A percentile compares a stretch with the other conserved stretches of the same genome.
Conservation (phyloP, 2,888 invertebrate genomes). For the Nomada hirtipes region DNA sequence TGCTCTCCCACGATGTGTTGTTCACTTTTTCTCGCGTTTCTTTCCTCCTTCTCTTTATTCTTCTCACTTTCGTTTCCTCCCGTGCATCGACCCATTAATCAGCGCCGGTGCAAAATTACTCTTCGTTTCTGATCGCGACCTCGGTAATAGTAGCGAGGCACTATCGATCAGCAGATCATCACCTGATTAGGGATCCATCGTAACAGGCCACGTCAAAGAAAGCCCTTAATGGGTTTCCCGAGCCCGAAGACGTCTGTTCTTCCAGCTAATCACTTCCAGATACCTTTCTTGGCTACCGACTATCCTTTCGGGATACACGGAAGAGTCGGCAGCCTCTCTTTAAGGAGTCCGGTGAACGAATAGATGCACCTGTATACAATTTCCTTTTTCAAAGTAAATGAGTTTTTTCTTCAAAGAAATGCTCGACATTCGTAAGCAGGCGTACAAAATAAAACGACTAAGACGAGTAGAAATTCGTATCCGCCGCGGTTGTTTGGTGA, state of each 20-base stretch:
- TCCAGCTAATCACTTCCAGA: conserved; percentile 32
- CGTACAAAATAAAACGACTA: no score
- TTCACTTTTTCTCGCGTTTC: neutral
- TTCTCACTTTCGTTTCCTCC: neutral
- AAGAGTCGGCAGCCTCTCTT: neutral
- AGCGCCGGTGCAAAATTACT: conserved; percentile 50
- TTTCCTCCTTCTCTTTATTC: neutral
- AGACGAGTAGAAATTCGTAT: conserved; percentile 22
- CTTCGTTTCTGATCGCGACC: conserved; percentile 39
- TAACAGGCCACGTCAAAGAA: neutral
- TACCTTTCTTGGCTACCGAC: conserved; percentile 28
- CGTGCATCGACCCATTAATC: conserved; percentile 54
- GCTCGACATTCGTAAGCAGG: no score
- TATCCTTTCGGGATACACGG: conserved; percentile 34
- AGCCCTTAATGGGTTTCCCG: conserved; percentile 40
- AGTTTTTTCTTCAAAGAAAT: no score
- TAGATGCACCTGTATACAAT: no score
- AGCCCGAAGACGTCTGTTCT: conserved; percentile 10
- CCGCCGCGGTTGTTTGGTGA: conserved; percentile 20
- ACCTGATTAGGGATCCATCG: conserved; percentile 48
- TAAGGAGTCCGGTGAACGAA: no score
- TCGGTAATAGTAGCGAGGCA: conserved; percentile 35
- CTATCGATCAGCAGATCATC: conserved; percentile 48
- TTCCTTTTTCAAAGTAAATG: no score
- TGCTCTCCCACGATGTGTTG: conserved; percentile 42